Evolutionary conservation across 2,113 vertebrate genomes (phyloP), one percentile per base, ranked within the genome.

Genomic region (Dicerorhinus sumatrensis): DNA sequence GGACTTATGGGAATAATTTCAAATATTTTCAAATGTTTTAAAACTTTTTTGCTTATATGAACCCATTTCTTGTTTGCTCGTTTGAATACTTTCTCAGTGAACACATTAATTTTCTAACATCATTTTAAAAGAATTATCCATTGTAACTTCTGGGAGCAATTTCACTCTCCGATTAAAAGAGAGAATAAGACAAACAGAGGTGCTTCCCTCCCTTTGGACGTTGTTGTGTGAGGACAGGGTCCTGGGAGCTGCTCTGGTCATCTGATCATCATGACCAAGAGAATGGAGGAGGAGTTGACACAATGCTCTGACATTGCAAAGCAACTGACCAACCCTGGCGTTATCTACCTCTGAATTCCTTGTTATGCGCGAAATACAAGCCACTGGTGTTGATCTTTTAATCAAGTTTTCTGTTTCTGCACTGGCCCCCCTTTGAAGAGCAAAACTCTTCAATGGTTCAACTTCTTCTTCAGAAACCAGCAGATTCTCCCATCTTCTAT

Each of bases 91-190:
- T 93, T 60, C 31, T n/a, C 56, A 65, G 12, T 20, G 65, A 1
- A 27, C 77, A 39, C 13, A 31, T 48, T 82, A 16, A 51, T 72
- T 89, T 63, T 56, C 39, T 79, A 60, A 31, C n/a, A 18, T 62
- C 21, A 70, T 69, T 84, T 87, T 16, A 62, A 93, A 95, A 25
- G 46, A 83, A 93, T 27, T 90, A 8, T 29, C 65, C 21, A 14
- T 56, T 88, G 13, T 36, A 48, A 77, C 94, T 77, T 93, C 86
- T 97, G 56, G 42, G 39, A 80, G 60, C 72, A 46, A 62, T 42
- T 76, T 80, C 39, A 33, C 20, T 67, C 17, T 69, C 63, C 56
- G 12, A 70, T 63, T 72, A 81, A 94, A 72, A 36, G 39, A 95
- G 84, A 85, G 80, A 75, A 39, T 33, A 39, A 13, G 27, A 39